phyloP scores from a whole-genome alignment of 2,113 vertebrate species.

The Phaetusa simplex region DNA sequence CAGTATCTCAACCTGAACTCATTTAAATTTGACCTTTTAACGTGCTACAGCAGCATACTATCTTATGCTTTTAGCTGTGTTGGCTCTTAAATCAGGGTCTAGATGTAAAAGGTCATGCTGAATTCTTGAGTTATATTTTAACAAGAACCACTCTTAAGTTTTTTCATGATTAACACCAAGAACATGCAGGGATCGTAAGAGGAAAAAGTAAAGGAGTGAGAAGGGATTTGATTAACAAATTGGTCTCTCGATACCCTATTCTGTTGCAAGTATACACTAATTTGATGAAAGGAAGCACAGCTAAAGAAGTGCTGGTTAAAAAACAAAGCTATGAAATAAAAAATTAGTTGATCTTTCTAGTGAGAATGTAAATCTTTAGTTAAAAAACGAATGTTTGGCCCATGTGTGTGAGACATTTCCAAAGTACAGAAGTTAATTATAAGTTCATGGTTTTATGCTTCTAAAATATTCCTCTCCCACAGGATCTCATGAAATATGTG shows the following conservation, averaged over 20 bases:
- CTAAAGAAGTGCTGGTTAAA: background rate
- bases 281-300: background rate
- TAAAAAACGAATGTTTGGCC: background rate
- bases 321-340: background rate
- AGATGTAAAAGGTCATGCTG: constrained; percentile 59
- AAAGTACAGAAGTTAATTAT: background rate
- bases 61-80: constrained; percentile 30
- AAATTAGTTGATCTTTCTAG: background rate
- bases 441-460: background rate
- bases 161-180: constrained; percentile 19
- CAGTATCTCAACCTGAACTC: constrained; percentile 37
- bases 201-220: background rate
- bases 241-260: background rate
- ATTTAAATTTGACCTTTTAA: constrained; percentile 71
- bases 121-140: constrained; percentile 48
- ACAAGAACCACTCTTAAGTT: background rate
- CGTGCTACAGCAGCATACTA: constrained; percentile 46
- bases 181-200: background rate
- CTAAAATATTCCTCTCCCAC: constrained; percentile 1
- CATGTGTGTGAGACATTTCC: background rate
- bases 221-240: background rate
- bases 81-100: constrained; percentile 66
- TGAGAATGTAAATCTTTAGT: background rate
- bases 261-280: background rate
- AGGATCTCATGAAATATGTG: constrained; percentile 29